Evolutionary conservation across 2,797 vertebrate genomes (phyloP).

Genomic region (Ptychobarbus kaznakovi): DNA sequence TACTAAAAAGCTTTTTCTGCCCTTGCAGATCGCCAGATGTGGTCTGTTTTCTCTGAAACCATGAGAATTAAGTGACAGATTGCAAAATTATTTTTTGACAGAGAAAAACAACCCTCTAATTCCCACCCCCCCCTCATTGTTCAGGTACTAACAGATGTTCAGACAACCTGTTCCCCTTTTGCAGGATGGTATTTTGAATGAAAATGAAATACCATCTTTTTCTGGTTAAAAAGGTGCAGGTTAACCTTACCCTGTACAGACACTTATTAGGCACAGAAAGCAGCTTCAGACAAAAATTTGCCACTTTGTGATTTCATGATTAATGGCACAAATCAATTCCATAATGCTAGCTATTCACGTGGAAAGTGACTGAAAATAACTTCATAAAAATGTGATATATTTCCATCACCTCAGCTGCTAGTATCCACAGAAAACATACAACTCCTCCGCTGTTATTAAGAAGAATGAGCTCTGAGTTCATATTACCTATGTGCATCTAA

Average conservation of each 20-base stretch:
- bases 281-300: not conserved
- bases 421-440: constrained; percentile 8
- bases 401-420: constrained; percentile 20
- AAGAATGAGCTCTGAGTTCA: constrained; percentile 44
- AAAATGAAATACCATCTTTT: constrained; percentile 46
- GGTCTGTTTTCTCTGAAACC: constrained; percentile 24
- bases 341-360: constrained; percentile 8
- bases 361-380: constrained; percentile 36
- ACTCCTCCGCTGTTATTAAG: constrained; percentile 27
- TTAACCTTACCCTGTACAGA: constrained; percentile 18
- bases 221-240: constrained; percentile 25
- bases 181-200: constrained; percentile 41
- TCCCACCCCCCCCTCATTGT: constrained; percentile 33
- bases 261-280: constrained; percentile 18
- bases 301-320: constrained; percentile 2
- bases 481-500: constrained; percentile 37
- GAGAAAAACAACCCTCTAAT: constrained; percentile 36
- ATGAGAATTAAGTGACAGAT: constrained; percentile 51
- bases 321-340: constrained; percentile 32
- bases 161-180: constrained; percentile 46
- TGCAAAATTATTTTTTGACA: constrained; percentile 50
- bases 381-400: constrained; percentile 40
- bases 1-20: constrained; percentile 30
- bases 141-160: constrained; percentile 55
- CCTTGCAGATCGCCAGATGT: constrained; percentile 30